A percentile compares a stretch with the other conserved stretches of the same genome.
These are phyloP conservation scores for Melanotaenia pygmaea DNA, from an alignment of 2,797 vertebrate genomes.

Conservation along the genomic window DNA sequence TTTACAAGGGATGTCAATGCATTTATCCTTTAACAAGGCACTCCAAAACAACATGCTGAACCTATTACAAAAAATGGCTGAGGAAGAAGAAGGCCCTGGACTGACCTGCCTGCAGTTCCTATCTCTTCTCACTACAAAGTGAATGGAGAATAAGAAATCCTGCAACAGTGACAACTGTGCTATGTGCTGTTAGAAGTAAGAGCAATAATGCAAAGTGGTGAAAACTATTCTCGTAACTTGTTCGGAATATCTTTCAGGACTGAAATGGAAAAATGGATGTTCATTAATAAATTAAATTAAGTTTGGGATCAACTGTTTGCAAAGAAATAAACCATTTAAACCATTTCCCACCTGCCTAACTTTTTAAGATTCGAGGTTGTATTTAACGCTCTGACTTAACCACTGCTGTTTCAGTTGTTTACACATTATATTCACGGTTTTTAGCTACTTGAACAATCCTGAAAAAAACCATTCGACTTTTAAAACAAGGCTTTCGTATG, in stretches of 20 bases:
- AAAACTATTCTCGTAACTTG: background rate
- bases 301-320: no score
- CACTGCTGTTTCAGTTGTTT: background rate
- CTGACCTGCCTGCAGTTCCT: background rate
- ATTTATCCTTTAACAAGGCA: background rate
- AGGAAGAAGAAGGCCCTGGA: background rate
- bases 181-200: background rate
- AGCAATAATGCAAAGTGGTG: background rate
- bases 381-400: background rate
- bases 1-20: background rate
- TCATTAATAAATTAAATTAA: no score
- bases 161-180: background rate
- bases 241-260: background rate
- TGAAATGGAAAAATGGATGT: no score
- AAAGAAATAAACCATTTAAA: no score
- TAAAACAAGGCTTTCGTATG: background rate
- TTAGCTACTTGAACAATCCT: background rate
- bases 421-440: background rate
- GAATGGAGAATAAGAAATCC: no score
- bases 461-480: background rate
- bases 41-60: background rate
- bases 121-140: background rate
- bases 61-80: background rate
- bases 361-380: background rate
- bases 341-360: background rate